These are phyloP conservation scores for Thymelicus lineola DNA, from an alignment of 2,888 invertebrate species.

Conservation along the genomic window DNA sequence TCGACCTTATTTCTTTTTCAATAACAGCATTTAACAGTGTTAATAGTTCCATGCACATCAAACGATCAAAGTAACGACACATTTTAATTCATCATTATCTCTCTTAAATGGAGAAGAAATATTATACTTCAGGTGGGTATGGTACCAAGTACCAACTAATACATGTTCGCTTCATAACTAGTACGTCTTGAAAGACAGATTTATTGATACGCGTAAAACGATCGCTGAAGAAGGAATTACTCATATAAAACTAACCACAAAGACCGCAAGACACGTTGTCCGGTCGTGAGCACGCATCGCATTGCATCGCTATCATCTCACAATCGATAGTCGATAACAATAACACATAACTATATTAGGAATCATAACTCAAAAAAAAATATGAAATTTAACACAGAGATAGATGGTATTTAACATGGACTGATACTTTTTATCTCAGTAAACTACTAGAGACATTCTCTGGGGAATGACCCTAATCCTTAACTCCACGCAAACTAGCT, in stretches of 20 bases:
- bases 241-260: slow-evolving; percentile 24
- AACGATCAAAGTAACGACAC: too few species aligned
- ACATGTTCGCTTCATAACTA: not conserved
- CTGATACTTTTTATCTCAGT: too few species aligned
- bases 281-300: slow-evolving; percentile 14
- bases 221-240: not conserved
- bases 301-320: slow-evolving; percentile 22
- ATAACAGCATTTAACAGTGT: not conserved
- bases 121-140: too few species aligned
- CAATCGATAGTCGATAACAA: slow-evolving; percentile 15
- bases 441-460: too few species aligned
- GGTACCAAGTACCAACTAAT: too few species aligned
- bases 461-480: too few species aligned
- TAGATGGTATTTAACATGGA: too few species aligned
- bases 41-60: too few species aligned
- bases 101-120: too few species aligned
- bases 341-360: not conserved
- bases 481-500: too few species aligned
- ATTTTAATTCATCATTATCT: too few species aligned
- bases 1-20: not conserved
- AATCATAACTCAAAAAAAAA: not conserved
- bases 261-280: slow-evolving; percentile 13
- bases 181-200: not conserved
- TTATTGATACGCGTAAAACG: not conserved
- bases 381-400: too few species aligned